Evolutionary conservation across 2,113 vertebrate species (phyloP), one percentile per base, ranked within the genome.

Genomic region (Peromyscus maniculatus): DNA sequence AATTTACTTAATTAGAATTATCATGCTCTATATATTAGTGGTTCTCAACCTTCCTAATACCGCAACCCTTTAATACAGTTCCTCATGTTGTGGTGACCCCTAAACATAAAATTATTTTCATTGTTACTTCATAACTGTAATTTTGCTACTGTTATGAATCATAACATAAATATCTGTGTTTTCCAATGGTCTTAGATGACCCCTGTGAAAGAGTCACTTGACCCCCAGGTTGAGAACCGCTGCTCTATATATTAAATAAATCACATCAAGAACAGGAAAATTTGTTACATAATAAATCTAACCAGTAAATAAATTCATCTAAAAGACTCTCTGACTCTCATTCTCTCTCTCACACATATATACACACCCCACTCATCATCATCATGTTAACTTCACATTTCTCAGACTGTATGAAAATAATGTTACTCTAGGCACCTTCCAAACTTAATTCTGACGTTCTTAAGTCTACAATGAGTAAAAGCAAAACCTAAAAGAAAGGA

Each of bases 1-100:
- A 93, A 94, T 83, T 93, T 96, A 94, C 4, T 87, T 84, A 87
- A 96, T 59, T n/a, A 89, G 72, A 95, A 95, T 82, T n/a, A 80
- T 64, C 77, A 94, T 67, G 33, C 19, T 55, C 16, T 93, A 21
- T 17, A 55, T 82, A 95, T 82, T 33, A 57, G 33, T 57, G 33
- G 2, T 24, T 59, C 55, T 57, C 33, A 82, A 13, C 55, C 19
- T 82, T 24, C 21, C 19, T 59, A 82, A 82, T 1, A 10, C 36
- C 59, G 11, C 9, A 3, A 59, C 79, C 11, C 55, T 59, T 24
- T 59, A 82, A 24, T 59, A 59, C 19, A 82, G 36, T 15, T 59
- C 19, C 77, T 79, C 55, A 59, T 59, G 55, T 26, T 59, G 79
- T 59, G 33, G 10, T 82, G 79, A 59, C 33, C 36, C 52, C 11